A percentile compares a stretch with the other conserved stretches of the same genome.
These are phyloP conservation scores for Sebastes miniatus DNA, from an alignment of 2,797 vertebrate genomes.

Conservation along the genomic window DNA sequence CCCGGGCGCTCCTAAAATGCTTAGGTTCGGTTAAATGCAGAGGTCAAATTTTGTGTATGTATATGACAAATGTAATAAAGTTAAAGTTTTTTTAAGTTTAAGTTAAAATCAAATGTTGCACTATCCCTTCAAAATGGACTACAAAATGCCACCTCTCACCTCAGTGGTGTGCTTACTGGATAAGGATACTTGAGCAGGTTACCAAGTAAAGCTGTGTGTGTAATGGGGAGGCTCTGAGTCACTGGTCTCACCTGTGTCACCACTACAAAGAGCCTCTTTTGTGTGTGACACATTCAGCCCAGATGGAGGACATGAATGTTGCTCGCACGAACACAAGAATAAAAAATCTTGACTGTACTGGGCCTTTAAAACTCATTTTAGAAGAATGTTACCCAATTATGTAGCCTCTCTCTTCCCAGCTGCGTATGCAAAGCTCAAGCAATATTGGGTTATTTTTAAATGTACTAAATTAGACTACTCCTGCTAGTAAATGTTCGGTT, in stretches of 20 bases:
- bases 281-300: conserved; percentile 31
- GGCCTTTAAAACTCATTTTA: not conserved
- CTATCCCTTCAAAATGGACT: not conserved
- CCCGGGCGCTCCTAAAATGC: too few relatives aligned
- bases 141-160: not conserved
- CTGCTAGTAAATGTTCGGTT: not conserved
- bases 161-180: not conserved
- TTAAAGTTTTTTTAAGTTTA: too few relatives aligned
- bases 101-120: not conserved
- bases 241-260: conserved; percentile 45
- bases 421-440: not conserved
- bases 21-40: too few relatives aligned
- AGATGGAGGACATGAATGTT: not conserved
- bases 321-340: not conserved
- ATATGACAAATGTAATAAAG: too few relatives aligned
- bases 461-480: conserved; percentile 3
- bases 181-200: not conserved
- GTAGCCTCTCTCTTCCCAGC: not conserved
- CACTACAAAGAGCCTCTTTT: conserved; percentile 33
- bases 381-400: not conserved
- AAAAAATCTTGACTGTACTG: not conserved
- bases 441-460: conserved; percentile 45
- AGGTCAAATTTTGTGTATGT: too few relatives aligned
- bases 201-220: conserved; percentile 9
- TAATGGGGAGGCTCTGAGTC: conserved; percentile 3